Base-by-base conservation (phyloP, 2,888 invertebrate species). In the Ethmia dodecea region DNA sequence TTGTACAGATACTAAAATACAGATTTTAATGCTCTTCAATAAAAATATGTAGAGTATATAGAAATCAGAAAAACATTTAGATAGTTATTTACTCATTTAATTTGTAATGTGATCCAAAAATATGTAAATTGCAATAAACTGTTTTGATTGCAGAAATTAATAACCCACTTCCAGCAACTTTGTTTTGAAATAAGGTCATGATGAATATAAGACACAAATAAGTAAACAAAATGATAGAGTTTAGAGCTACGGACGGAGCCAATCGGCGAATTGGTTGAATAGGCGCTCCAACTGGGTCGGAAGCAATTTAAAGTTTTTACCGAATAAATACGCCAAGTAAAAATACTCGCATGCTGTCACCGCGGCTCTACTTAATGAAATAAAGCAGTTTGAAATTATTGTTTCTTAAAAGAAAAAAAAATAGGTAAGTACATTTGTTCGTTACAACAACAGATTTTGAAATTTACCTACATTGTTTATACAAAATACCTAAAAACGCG, bases 281-380 rank as follows among this genome's bases (percentile, higher is more conserved):
- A 66, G 65, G 55, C 62, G 58, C 49, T 61, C 55, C 46, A 83
- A 81, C 71, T 80, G 64, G 80, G 80, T 76, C 80, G 67, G 62
- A 76, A 70, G 74, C 77, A 83, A 83, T 83, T 81, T 81, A 81
- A 84, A 84, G 74, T 83, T 81, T 80, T 73, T 72, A 60, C 61
- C 64, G 60, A 77, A 79, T 80, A 79, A 79, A 81, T 79, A 76
- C 52, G 62, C 64, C 60, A 63, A 75, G 72, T 76, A 76, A 75
- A 75, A 74, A 73, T 67, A 56, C 55, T 57, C 52, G 59, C 55
- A 61, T 58, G 58, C 59, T 54, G 62, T 54, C 47, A 46, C 62
- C 52, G 47, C 52, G 55, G 60, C 51, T 46, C 55, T 51, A 59
- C 62, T 60, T 50, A 64, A 60, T 55, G 44, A 51, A 58, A 37